phyloP scores from a whole-genome alignment of 2,797 vertebrate species.

The Botia kubotai region DNA sequence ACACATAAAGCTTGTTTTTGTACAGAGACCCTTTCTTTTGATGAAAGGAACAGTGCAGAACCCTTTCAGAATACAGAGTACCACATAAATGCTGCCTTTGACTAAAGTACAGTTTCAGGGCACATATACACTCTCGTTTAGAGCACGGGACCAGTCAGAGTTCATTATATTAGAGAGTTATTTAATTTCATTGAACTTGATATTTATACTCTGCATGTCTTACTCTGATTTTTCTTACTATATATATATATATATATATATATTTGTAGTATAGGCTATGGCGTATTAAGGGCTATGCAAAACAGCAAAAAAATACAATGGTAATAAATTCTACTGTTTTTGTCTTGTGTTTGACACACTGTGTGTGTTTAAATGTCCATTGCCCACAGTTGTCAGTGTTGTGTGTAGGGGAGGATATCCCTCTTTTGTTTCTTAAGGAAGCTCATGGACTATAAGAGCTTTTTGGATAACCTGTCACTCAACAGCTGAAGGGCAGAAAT shows the following conservation, averaged over 20 bases:
- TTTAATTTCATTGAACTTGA: no score
- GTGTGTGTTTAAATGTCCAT: slow-evolving; percentile 18
- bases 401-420: slow-evolving; percentile 80
- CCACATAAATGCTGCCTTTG: slow-evolving; percentile 55
- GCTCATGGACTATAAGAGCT: slow-evolving; percentile 73
- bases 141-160: slow-evolving; percentile 51
- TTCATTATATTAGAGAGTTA: slow-evolving; percentile 52
- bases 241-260: no score
- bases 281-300: no score
- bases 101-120: slow-evolving; percentile 56
- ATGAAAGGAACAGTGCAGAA: slow-evolving; percentile 55
- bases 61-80: slow-evolving; percentile 56
- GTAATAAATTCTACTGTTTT: slow-evolving; percentile 10
- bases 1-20: slow-evolving; percentile 62
- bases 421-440: slow-evolving; percentile 82
- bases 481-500: slow-evolving; percentile 73
- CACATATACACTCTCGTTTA: slow-evolving; percentile 34
- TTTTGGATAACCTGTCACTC: slow-evolving; percentile 76
- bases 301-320: background rate
- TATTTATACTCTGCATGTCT: background rate
- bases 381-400: slow-evolving; percentile 22
- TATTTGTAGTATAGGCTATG: no score
- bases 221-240: background rate
- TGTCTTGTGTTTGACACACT: background rate
- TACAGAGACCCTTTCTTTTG: slow-evolving; percentile 36